Conservation (phyloP, 2,113 vertebrate species). For the Sterrhoptilus dennistouni region DNA sequence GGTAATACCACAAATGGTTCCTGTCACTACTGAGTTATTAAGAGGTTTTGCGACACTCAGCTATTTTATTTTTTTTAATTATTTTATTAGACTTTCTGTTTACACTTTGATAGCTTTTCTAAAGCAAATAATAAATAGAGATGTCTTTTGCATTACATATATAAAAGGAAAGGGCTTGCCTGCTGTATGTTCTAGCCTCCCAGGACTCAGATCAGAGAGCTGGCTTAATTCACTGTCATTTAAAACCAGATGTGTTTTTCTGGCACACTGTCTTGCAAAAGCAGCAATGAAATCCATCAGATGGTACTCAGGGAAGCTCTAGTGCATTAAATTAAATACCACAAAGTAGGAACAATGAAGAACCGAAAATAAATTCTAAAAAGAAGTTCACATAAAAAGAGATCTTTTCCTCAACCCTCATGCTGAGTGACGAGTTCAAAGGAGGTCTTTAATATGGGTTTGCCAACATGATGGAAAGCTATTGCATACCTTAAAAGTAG, state of each 20-base stretch:
- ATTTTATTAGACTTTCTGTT: constrained; percentile 3
- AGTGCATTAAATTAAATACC: constrained; percentile 10
- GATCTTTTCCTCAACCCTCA: not conserved
- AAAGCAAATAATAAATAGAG: constrained; percentile 45
- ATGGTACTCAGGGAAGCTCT: not conserved
- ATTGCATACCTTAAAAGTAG: not conserved
- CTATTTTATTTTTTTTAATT: not conserved
- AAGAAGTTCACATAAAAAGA: not conserved
- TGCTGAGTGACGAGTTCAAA: not conserved
- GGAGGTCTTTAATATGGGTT: not conserved
- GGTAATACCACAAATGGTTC: not conserved
- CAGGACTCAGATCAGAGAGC: constrained; percentile 42
- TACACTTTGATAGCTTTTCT: constrained; percentile 23
- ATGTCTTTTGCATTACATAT: not conserved
- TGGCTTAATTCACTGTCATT: constrained; percentile 43
- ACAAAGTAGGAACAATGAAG: constrained; percentile 14
- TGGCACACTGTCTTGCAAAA: constrained; percentile 31
- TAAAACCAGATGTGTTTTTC: constrained; percentile 59
- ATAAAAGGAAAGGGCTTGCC: constrained; percentile 23
- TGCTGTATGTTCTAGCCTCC: not conserved
- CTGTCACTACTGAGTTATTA: not conserved
- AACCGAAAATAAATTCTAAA: constrained; percentile 15
- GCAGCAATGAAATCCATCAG: constrained; percentile 35
- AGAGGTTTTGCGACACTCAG: not conserved
- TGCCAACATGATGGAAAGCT: not conserved